Evolutionary conservation across 2,888 invertebrate species (phyloP).

Genomic region (Mythimna vitellina): DNA sequence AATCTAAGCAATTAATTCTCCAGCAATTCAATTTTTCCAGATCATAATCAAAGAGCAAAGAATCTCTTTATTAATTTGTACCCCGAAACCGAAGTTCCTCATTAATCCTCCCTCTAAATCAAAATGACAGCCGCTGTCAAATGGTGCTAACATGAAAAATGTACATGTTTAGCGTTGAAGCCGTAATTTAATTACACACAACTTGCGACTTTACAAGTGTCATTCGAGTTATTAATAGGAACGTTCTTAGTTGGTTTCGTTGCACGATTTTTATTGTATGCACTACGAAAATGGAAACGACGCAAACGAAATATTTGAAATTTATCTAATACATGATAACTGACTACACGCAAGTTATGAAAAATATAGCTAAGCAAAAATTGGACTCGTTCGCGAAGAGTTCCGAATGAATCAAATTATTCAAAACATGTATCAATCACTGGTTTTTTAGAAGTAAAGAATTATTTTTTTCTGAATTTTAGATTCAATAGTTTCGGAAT

Average conservation of each 20-base stretch:
- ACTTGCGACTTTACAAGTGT: conserved; percentile 49
- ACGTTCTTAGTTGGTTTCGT: conserved; percentile 16
- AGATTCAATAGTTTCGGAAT: no score
- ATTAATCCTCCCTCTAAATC: conserved; percentile 34
- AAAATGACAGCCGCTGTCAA: conserved; percentile 47
- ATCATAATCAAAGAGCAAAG: conserved; percentile 10
- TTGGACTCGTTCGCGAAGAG: no score
- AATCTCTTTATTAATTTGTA: conserved; percentile 27
- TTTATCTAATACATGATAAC: background rate
- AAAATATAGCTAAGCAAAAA: background rate
- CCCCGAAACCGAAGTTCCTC: conserved; percentile 5
- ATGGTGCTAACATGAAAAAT: conserved; percentile 51
- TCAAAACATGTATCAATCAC: no score
- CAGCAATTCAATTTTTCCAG: background rate
- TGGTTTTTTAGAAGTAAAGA: no score
- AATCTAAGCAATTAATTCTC: background rate
- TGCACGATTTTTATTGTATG: conserved; percentile 11
- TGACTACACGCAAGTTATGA: background rate
- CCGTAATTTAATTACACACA: conserved; percentile 54
- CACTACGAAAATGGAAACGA: background rate
- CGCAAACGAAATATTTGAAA: background rate
- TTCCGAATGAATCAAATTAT: no score
- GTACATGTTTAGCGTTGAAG: conserved; percentile 40
- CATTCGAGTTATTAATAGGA: conserved; percentile 48
- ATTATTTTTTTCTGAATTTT: no score